Base-by-base conservation (phyloP, 1,140 invertebrate genomes). In the Tenebrio molitor region DNA sequence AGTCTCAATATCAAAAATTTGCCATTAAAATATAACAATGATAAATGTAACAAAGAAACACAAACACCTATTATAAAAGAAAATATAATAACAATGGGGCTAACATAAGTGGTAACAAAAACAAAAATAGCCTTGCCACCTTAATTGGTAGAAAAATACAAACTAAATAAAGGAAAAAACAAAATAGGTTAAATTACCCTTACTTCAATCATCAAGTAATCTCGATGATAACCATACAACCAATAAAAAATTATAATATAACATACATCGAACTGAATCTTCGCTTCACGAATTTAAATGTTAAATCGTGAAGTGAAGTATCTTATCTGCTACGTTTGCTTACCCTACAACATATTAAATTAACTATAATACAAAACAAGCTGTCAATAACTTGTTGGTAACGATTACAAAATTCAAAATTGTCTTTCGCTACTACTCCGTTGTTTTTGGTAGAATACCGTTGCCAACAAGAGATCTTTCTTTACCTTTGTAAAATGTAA, bases 171-270 rank as follows among this genome's bases (percentile, higher is more conserved):
- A 65, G 14, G 29, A 23, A n/a, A 34, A 64, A 65, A 65, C 12
- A 15, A 65, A 65, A 66, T 25, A 42, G 39, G 64, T 42, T 66
- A 19, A 66, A 66, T 29, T 66, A 66, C 64, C 64, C 36, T 66
- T 66, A 65, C 62, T 65, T 36, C 19, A 41, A 5, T 8, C 23
- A 66, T 42, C 33, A 39, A 66, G 64, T 25, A 23, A 42, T 42
- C 64, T 66, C 64, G 33, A 66, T 66, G 23, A 29, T 16, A 19
- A 66, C 64, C 64, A 66, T 42, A 66, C 3, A 66, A 66, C 64
- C 64, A 66, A 66, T 44, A 66, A 66, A 63, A 66, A 66, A 66
- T 42, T 14, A 66, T 42, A 66, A 66, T 41, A 42, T 19, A 66
- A 34, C 14, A 44, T 66, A 41, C 14, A 66, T 44, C 17, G 17